These are phyloP conservation scores for Anoura caudifer DNA, from an alignment of 2,113 vertebrate species.

Conservation along the genomic window DNA sequence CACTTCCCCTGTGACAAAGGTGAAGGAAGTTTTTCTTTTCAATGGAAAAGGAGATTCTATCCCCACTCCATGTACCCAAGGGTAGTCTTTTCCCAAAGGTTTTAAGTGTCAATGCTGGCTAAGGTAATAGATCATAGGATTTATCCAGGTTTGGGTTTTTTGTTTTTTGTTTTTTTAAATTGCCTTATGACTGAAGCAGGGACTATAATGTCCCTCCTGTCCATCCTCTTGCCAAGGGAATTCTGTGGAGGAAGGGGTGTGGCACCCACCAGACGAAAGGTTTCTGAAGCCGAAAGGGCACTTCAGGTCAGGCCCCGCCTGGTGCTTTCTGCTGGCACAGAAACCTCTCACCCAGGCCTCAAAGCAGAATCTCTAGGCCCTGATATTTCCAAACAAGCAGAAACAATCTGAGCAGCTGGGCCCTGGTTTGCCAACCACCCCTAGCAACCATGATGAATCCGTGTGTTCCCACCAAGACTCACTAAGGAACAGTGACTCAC, in stretches of 20 bases:
- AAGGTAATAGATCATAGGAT: neutral
- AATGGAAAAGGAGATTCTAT: neutral
- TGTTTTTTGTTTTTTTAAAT: no score
- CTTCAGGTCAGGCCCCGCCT: neutral
- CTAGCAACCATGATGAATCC: slow-evolving; percentile 23
- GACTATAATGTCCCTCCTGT: neutral
- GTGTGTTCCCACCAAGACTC: neutral
- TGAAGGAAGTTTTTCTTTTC: neutral
- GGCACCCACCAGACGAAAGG: neutral
- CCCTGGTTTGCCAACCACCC: neutral
- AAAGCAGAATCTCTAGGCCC: neutral
- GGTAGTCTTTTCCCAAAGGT: neutral
- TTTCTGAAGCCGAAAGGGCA: neutral
- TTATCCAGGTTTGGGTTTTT: neutral
- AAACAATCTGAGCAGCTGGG: slow-evolving; percentile 18
- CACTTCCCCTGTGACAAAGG: neutral
- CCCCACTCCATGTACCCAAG: neutral
- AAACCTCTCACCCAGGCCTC: neutral
- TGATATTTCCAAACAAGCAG: slow-evolving; percentile 18
- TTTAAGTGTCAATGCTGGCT: neutral
- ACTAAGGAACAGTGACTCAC: slow-evolving; percentile 48
- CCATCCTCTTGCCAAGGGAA: neutral
- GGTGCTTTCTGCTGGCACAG: neutral
- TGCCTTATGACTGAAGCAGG: neutral
- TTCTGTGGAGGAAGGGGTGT: neutral